Evolutionary conservation across 2,888 invertebrate genomes (phyloP).

Genomic region (Petrolisthes manimaculis): DNA sequence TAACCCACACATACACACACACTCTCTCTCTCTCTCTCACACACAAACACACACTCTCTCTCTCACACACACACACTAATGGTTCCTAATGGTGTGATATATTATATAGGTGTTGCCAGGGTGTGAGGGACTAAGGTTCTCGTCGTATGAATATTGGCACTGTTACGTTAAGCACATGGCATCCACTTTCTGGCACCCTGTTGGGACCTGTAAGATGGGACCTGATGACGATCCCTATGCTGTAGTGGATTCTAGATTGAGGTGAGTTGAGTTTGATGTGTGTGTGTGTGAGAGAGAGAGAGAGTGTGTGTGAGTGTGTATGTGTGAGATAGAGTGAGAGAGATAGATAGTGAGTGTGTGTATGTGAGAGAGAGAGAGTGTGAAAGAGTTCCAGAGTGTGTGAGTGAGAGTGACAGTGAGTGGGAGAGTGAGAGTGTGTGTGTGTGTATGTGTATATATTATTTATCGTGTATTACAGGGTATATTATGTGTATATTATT

Average conservation of each 20-base stretch:
- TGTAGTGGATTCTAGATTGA: conserved; percentile 80
- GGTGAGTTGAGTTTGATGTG: conserved; percentile 31
- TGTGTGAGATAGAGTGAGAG: too few species aligned
- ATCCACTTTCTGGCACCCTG: conserved; percentile 76
- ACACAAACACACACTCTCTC: too few species aligned
- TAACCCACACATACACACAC: neutral
- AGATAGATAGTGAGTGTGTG: too few species aligned
- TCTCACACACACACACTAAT: too few species aligned
- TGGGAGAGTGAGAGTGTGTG: too few species aligned
- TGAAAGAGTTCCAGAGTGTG: neutral
- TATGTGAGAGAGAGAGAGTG: neutral
- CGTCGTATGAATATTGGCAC: conserved; percentile 49
- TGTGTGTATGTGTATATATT: too few species aligned
- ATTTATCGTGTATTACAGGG: too few species aligned
- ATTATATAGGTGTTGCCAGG: conserved; percentile 20
- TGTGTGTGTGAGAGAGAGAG: too few species aligned
- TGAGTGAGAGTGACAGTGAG: neutral
- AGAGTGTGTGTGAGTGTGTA: too few species aligned
- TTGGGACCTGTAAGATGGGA: conserved; percentile 88
- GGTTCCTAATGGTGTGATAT: too few species aligned
- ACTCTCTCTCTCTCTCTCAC: too few species aligned
- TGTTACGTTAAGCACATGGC: conserved; percentile 56
- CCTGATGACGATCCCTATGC: conserved; percentile 75
- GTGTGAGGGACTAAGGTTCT: neutral
- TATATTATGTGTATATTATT: too few species aligned